Evolutionary conservation across 2,797 vertebrate genomes (phyloP).

Genomic region (Danio jaintianensis): DNA sequence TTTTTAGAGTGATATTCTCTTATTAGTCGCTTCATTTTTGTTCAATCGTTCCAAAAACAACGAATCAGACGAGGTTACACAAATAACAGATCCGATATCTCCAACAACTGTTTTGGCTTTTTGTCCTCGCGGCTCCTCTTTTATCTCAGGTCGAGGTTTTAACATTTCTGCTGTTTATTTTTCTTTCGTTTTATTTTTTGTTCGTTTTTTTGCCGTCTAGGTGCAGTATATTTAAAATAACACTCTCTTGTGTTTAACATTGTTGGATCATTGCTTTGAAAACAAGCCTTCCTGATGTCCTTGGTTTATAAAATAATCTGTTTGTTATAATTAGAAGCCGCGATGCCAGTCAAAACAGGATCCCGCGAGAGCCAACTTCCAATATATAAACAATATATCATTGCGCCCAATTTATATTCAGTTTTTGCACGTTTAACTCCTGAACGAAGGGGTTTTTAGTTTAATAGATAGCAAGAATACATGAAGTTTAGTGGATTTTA

Average conservation of each 20-base stretch:
- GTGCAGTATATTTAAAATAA: background rate
- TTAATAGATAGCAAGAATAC: background rate
- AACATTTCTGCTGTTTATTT: background rate
- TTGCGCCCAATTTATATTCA: background rate
- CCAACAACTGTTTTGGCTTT: background rate
- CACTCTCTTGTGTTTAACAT: background rate
- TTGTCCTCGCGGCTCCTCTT: background rate
- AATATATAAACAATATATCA: background rate
- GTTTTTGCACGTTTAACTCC: constrained; percentile 25
- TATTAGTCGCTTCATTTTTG: background rate
- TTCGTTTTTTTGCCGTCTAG: background rate
- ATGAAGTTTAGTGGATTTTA: constrained; percentile 23
- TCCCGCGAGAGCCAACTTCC: background rate
- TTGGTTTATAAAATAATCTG: background rate
- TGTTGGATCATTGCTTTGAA: background rate
- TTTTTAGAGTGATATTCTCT: background rate
- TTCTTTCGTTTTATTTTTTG: background rate
- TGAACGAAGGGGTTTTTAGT: background rate
- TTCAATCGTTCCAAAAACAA: background rate
- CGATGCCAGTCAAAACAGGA: background rate
- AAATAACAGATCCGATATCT: background rate
- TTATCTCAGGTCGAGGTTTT: background rate
- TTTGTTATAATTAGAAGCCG: background rate
- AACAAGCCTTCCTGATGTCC: constrained; percentile 1
- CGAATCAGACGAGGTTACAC: background rate